Percentiles rank a stretch among this genome's conserved stretches.
Conservation (phyloP, 2,113 vertebrate genomes). For the Microtus oregoni region DNA sequence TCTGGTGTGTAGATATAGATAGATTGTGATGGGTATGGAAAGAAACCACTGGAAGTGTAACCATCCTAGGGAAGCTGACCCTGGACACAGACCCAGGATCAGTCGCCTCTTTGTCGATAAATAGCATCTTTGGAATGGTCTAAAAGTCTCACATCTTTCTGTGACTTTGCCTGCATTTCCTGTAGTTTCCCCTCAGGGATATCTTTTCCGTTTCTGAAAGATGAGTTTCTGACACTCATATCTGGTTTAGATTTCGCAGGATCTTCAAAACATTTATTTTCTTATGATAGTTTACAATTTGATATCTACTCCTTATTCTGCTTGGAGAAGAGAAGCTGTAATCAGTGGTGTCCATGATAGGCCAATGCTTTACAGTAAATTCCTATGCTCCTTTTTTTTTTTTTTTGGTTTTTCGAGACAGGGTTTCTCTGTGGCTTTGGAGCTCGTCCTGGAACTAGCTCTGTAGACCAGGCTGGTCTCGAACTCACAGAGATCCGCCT, state of each 20-base stretch:
- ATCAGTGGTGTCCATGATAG: neutral
- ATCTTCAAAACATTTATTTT: conserved; percentile 54
- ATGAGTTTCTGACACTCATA: conserved; percentile 44
- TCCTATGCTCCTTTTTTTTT: neutral
- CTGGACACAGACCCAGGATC: neutral
- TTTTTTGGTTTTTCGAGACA: too few relatives aligned
- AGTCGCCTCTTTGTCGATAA: conserved; percentile 12
- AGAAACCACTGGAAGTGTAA: neutral
- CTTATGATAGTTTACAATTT: conserved; percentile 31
- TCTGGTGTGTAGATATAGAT: neutral
- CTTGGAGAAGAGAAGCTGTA: neutral
- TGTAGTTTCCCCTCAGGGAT: conserved; percentile 53
- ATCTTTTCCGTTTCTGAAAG: conserved; percentile 55
- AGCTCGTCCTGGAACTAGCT: too few relatives aligned
- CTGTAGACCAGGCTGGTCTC: too few relatives aligned
- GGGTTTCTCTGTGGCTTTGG: too few relatives aligned
- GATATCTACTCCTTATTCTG: conserved; percentile 26
- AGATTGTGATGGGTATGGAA: neutral
- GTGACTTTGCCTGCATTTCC: conserved; percentile 27
- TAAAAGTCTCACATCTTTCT: conserved; percentile 26
- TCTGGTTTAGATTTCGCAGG: conserved; percentile 58
- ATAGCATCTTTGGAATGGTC: neutral
- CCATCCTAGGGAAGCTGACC: neutral
- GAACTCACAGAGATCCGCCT: too few relatives aligned
- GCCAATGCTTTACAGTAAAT: neutral